Conservation (phyloP, 2,888 invertebrate species). For the Cephalotes varians region DNA sequence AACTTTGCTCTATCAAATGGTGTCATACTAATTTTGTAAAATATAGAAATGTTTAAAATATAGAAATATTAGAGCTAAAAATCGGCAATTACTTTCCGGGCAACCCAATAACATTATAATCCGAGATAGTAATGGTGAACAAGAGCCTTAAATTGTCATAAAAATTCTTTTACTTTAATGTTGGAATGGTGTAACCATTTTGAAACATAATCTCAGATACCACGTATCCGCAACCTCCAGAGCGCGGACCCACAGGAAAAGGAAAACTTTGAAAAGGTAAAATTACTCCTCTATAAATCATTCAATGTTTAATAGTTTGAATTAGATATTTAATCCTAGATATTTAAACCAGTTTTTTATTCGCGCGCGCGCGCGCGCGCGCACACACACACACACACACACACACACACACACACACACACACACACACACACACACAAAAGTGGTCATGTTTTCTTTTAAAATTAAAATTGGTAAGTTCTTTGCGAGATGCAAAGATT, state of each 20-base stretch:
- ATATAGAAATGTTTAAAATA: no score
- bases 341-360: neutral
- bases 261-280: conserved; percentile 90
- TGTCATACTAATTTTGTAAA: no score
- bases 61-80: no score
- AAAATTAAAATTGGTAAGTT: conserved; percentile 49
- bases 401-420: neutral
- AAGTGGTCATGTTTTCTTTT: conserved; percentile 6
- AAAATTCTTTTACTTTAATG: conserved; percentile 11
- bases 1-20: no score
- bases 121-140: no score
- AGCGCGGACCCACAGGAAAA: conserved; percentile 88
- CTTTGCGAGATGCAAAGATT: conserved; percentile 2
- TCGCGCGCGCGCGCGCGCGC: no score
- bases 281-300: conserved; percentile 70
- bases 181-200: conserved; percentile 81
- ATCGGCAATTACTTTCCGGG: no score
- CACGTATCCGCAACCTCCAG: conserved; percentile 85
- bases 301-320: conserved; percentile 2
- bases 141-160: neutral
- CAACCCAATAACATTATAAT: no score
- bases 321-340: conserved; percentile 1
- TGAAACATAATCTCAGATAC: conserved; percentile 84
- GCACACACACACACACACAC: neutral
- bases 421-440: neutral